Percentiles rank a stretch among this genome's conserved stretches.
Evolutionary conservation across 92 coral and sea anemone species (phyloP).

Genomic region (Palythoa grandiflora): DNA sequence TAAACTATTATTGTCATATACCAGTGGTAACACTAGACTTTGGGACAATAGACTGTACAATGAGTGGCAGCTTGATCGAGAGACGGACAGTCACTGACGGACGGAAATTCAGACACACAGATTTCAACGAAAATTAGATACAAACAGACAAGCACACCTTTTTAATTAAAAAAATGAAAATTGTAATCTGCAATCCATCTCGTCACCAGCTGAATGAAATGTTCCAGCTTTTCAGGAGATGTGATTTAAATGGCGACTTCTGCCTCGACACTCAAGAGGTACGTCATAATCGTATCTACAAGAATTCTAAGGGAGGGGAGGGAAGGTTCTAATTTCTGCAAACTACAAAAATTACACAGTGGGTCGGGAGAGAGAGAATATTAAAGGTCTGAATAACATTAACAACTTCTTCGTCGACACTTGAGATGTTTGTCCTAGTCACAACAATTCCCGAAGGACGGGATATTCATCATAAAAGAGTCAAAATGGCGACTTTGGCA

Average conservation of each 20-base stretch:
- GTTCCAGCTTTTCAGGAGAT: constrained; percentile 82
- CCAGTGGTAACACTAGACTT: too few relatives aligned
- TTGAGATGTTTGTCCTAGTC: constrained; percentile 8
- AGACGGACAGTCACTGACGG: too few relatives aligned
- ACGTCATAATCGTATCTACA: neutral
- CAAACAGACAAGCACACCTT: too few relatives aligned
- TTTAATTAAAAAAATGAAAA: too few relatives aligned
- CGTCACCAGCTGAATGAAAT: constrained; percentile 75
- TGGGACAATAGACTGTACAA: too few relatives aligned
- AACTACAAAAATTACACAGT: too few relatives aligned
- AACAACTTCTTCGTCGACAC: constrained; percentile 81
- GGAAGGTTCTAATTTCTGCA: neutral
- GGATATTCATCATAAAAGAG: neutral
- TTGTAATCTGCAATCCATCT: too few relatives aligned
- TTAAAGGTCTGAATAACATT: constrained; percentile 81
- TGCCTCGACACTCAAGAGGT: constrained; percentile 93
- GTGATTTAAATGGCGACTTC: constrained; percentile 85
- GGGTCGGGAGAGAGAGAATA: constrained; percentile 22
- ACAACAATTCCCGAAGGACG: constrained; percentile 65
- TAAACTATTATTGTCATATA: too few relatives aligned
- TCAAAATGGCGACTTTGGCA: too few relatives aligned
- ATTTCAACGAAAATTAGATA: too few relatives aligned
- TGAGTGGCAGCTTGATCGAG: too few relatives aligned
- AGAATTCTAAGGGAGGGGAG: neutral
- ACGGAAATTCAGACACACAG: too few relatives aligned